Evolutionary conservation across 2,113 vertebrate species (phyloP).

Genomic region (Strix uralensis): DNA sequence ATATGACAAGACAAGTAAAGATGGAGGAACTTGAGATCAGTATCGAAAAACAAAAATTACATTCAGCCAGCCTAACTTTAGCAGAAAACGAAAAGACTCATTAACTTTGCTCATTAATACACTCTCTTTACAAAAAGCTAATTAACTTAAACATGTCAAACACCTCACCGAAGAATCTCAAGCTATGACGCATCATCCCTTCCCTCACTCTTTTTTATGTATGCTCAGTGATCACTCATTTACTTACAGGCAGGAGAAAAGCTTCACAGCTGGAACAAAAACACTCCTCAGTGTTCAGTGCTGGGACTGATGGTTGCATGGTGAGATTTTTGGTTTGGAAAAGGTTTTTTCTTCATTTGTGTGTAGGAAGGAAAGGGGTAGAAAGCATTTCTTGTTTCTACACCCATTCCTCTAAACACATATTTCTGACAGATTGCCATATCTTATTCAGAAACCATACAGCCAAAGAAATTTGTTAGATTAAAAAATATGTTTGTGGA

Average conservation of each 20-base stretch:
- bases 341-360: not conserved
- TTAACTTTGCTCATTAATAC: not conserved
- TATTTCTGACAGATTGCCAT: not conserved
- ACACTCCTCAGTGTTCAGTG: not conserved
- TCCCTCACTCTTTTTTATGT: not conserved
- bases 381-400: not conserved
- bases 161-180: not conserved
- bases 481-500: not conserved
- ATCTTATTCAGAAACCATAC: not conserved
- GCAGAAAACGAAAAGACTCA: not conserved
- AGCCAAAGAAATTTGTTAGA: not conserved
- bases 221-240: not conserved
- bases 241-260: not conserved
- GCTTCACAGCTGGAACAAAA: not conserved
- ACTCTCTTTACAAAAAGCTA: not conserved
- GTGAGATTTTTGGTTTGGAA: not conserved
- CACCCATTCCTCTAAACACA: not conserved
- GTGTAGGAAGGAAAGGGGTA: not conserved
- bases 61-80: not conserved
- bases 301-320: not conserved
- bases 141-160: accelerated
- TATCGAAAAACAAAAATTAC: not conserved
- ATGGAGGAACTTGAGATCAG: not conserved
- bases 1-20: not conserved
- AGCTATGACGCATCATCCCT: not conserved